These are phyloP conservation scores for Liopterus haemorrhoidalis DNA, from an alignment of 2,888 invertebrate genomes.

Conservation along the genomic window DNA sequence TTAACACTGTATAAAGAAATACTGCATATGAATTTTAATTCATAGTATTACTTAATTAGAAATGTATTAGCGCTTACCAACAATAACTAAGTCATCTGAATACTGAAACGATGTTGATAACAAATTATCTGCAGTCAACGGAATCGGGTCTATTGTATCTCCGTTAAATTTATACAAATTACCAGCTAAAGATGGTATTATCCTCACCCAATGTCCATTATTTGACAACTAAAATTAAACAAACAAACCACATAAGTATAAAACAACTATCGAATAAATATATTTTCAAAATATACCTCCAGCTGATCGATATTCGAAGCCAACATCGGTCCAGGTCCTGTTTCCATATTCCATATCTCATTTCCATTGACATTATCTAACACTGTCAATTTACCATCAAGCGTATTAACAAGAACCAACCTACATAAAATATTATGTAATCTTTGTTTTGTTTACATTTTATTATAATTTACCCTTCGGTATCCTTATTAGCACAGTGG, in stretches of 20 bases:
- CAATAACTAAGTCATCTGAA: slow-evolving; percentile 77
- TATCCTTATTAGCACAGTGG: no score
- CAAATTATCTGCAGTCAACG: slow-evolving; percentile 79
- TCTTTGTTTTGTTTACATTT: background rate
- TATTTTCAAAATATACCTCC: slow-evolving; percentile 54
- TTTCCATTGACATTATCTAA: slow-evolving; percentile 64
- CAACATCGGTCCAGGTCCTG: slow-evolving; percentile 69
- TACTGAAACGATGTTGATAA: slow-evolving; percentile 82
- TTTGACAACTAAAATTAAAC: slow-evolving; percentile 60
- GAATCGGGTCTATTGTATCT: slow-evolving; percentile 77
- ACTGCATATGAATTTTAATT: background rate
- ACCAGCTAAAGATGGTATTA: slow-evolving; percentile 91
- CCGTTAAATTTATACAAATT: slow-evolving; percentile 89
- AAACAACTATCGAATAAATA: slow-evolving; percentile 6
- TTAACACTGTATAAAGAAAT: no score
- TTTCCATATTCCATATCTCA: slow-evolving; percentile 72
- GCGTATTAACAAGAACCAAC: slow-evolving; percentile 77
- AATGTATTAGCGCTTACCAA: slow-evolving; percentile 50
- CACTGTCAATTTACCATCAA: slow-evolving; percentile 84
- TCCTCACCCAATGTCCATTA: slow-evolving; percentile 77
- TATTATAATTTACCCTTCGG: no score
- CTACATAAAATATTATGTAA: slow-evolving; percentile 46
- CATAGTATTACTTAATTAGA: slow-evolving; percentile 3
- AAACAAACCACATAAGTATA: slow-evolving; percentile 22
- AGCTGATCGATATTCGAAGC: slow-evolving; percentile 84